Evolutionary conservation across 2,113 vertebrate genomes (phyloP), one percentile per base, ranked within the genome.

Genomic region (Hiodon tergisus): DNA sequence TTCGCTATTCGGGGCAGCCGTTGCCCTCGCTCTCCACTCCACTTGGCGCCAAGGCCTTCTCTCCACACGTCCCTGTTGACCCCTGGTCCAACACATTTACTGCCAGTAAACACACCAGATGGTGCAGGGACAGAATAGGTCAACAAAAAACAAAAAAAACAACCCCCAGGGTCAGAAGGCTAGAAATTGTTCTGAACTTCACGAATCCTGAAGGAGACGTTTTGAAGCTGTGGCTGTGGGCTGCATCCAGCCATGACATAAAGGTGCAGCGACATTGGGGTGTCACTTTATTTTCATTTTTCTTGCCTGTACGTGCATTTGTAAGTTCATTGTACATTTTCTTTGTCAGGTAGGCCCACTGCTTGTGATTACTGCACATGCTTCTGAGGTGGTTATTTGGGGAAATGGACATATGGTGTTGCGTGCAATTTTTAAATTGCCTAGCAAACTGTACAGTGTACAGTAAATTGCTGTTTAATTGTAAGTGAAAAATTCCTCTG

Each of bases 61-160:
- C 81, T 85, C 87, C 85, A 81, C 88, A 91, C 91, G 89, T 91
- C 91, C 80, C 0, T 4, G 17, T 69, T 88, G 89, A 86, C 91
- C 92, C 84, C 88, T 89, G 88, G 88, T 88, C 87, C 70, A 72
- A 83, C 79, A 84, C 77, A 2, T 89, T 92, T 91, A 89, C 86
- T 86, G 84, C 81, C 84, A 90, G 91, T 90, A 93, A 91, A 89
- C 84, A 86, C 81, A 84, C 83, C 93, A 95, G 93, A 93, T 91
- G 91, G 89, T 75, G 77, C 79, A 83, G 82, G 86, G 88, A 90
- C 90, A 13, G 46, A 74, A 80, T 77, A 84, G 91, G 90, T 90
- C 77, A 79, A 72, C 80, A 76, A 80, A 74, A 76, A 78, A 88
- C 85, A 83, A 74, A 52, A 46, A 67, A n/a, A 71, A 6, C 48